Evolutionary conservation across 2,888 invertebrate species (phyloP).

Genomic region (Actias luna): DNA sequence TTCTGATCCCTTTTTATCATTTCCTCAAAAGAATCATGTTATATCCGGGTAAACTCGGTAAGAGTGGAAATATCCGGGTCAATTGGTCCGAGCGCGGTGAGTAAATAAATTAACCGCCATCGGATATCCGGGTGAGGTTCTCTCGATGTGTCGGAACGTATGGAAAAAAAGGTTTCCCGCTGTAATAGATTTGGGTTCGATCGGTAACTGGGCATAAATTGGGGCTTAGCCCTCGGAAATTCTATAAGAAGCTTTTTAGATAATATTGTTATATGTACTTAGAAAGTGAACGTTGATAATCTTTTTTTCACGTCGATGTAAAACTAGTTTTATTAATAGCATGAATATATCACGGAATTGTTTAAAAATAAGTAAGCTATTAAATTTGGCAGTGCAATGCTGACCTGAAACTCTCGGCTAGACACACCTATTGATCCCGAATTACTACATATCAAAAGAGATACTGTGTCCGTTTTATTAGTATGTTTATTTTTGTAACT

Average conservation of each 20-base stretch:
- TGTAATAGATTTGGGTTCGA: slow-evolving; percentile 7
- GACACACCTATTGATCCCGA: too few relatives aligned
- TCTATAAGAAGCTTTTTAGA: slow-evolving; percentile 1
- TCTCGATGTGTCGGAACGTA: slow-evolving; percentile 16
- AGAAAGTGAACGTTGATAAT: not conserved
- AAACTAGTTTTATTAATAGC: not conserved
- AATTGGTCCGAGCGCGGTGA: slow-evolving; percentile 56
- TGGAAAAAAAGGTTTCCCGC: slow-evolving; percentile 13
- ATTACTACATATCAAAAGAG: too few relatives aligned
- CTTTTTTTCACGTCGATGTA: not conserved
- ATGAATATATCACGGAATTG: too few relatives aligned
- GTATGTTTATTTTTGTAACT: too few relatives aligned
- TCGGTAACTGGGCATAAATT: slow-evolving; percentile 5
- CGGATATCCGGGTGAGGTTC: slow-evolving; percentile 55
- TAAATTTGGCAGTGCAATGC: too few relatives aligned
- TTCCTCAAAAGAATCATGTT: slow-evolving; percentile 29
- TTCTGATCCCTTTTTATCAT: slow-evolving; percentile 13
- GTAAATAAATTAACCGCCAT: slow-evolving; percentile 74
- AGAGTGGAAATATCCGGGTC: slow-evolving; percentile 57
- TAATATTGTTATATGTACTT: not conserved
- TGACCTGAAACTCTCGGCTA: too few relatives aligned
- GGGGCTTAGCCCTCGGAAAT: not conserved
- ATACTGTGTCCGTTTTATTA: too few relatives aligned
- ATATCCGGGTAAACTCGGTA: slow-evolving; percentile 38
- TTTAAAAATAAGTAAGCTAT: too few relatives aligned